Conservation (phyloP, 2,797 vertebrate genomes). For the Paratrypauchen microcephalus region DNA sequence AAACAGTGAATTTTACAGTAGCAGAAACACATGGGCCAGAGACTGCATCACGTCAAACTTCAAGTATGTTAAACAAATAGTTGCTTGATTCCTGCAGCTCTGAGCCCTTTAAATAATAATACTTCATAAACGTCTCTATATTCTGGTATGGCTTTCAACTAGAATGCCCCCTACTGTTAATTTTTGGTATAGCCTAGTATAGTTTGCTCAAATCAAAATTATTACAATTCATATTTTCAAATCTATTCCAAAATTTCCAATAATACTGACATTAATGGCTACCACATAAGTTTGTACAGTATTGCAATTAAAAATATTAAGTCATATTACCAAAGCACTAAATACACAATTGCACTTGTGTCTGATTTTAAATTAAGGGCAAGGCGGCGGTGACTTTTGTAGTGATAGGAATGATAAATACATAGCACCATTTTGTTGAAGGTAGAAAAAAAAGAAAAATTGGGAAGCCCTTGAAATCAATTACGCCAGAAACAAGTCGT, state of each 20-base stretch:
- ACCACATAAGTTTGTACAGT: slow-evolving; percentile 45
- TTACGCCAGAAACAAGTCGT: slow-evolving; percentile 46
- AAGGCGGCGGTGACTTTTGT: slow-evolving; percentile 63
- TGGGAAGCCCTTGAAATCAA: slow-evolving; percentile 53
- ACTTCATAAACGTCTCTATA: slow-evolving; percentile 29
- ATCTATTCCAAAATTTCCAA: slow-evolving; percentile 16
- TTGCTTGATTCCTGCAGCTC: slow-evolving; percentile 64
- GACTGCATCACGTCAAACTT: slow-evolving; percentile 72
- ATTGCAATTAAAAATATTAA: slow-evolving; percentile 10
- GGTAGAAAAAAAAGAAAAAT: slow-evolving; percentile 72
- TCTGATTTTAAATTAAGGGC: slow-evolving; percentile 60
- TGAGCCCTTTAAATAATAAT: slow-evolving; percentile 44
- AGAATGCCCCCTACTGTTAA: slow-evolving; percentile 44
- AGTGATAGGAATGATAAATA: slow-evolving; percentile 96
- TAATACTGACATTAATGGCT: slow-evolving; percentile 65
- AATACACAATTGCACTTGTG: slow-evolving; percentile 68
- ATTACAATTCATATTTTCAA: slow-evolving; percentile 24
- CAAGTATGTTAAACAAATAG: slow-evolving; percentile 77
- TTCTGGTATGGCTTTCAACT: slow-evolving; percentile 58
- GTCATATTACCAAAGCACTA: slow-evolving; percentile 71
- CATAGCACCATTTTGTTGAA: slow-evolving; percentile 94
- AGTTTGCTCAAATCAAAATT: slow-evolving; percentile 28
- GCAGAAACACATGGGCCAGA: slow-evolving; percentile 55
- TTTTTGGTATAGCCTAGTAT: slow-evolving; percentile 16
- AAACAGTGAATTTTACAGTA: slow-evolving; percentile 66